Evolutionary conservation across 1,140 invertebrate species (phyloP).

Genomic region (Calliopsis andreniformis): DNA sequence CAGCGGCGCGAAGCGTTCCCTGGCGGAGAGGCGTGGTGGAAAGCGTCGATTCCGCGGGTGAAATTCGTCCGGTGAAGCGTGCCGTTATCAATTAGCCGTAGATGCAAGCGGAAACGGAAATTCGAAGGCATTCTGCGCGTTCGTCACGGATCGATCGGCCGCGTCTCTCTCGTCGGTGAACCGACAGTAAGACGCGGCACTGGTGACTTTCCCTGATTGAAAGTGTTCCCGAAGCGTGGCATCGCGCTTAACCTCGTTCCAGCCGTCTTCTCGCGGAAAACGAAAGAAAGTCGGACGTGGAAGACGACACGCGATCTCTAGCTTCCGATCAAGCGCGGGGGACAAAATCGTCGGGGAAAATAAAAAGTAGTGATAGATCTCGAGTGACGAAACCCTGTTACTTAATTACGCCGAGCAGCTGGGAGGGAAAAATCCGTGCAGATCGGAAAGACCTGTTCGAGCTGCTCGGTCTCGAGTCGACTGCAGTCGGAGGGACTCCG

Average conservation of each 20-base stretch:
- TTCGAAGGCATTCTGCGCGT: too few species aligned
- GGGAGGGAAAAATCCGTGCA: not conserved
- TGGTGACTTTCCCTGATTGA: constrained; percentile 63
- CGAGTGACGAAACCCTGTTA: not conserved
- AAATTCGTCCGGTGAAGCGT: constrained; percentile 41
- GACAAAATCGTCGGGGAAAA: too few species aligned
- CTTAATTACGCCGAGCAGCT: constrained; percentile 26
- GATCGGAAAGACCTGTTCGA: not conserved
- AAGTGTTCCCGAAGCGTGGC: constrained; percentile 47
- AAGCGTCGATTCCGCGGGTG: constrained; percentile 45
- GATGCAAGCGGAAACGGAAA: not conserved
- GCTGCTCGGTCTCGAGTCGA: not conserved
- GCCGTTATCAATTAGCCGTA: constrained; percentile 46
- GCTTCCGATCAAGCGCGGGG: too few species aligned
- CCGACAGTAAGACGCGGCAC: constrained; percentile 23
- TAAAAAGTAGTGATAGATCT: too few species aligned
- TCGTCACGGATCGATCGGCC: not conserved
- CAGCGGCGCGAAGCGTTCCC: not conserved
- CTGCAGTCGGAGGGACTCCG: not conserved
- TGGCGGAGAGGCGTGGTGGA: constrained; percentile 53
- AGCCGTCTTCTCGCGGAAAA: constrained; percentile 1
- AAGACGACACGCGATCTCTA: too few species aligned
- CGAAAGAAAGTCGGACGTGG: not conserved
- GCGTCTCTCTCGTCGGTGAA: not conserved
- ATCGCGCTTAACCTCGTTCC: constrained; percentile 47